Base-by-base conservation (phyloP, 2,113 vertebrate genomes). In the Hippocampus abdominalis region DNA sequence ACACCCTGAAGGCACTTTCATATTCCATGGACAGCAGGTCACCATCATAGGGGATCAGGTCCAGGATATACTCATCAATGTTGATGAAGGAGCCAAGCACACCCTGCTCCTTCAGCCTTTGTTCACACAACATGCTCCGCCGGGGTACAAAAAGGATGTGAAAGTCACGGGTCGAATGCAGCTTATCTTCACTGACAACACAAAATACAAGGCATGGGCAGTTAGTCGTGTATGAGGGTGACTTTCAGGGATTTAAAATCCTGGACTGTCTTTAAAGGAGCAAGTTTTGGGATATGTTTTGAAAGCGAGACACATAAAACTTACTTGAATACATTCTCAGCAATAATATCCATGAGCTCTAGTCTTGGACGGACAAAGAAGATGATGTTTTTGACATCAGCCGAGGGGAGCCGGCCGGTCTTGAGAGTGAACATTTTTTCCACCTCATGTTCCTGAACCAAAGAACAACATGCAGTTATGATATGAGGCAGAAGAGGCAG, bases 381-480 rank as follows among this genome's bases (percentile, higher is more conserved):
- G 73, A 99, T 98, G 21, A 99, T 91, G 51, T 98, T 98, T 89
- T 98, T 98, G 80, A 98, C 97, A 8, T 98, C 96, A 0, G 96
- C 94, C 61, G 93, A 39, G 0, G 97, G 97, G 59, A 98, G 92
- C 27, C 93, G 93, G 48, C 93, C 95, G 12, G 91, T 89, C 87
- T 98, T 98, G 8, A 99, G 94, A 0, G 97, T 96, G 83, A 99
- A 98, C 97, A 99, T 99, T 90, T 99, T 99, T 69, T 99, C 96
- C 83, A 99, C 97, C 84, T 99, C 97, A 92, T 99, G 97, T 80
- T 98, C 97, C 97, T 98, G 59, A 56, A 32, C 9, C 27, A 32
- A n/a, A 49, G 13, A 54, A 73, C 53, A 73, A 1, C 21, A 66
- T 48, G 13, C 11, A 54, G 2, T 49, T 20, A 6, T 21, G 8